Conservation (phyloP, 1,140 invertebrate genomes). For the Bombus waltoni region DNA sequence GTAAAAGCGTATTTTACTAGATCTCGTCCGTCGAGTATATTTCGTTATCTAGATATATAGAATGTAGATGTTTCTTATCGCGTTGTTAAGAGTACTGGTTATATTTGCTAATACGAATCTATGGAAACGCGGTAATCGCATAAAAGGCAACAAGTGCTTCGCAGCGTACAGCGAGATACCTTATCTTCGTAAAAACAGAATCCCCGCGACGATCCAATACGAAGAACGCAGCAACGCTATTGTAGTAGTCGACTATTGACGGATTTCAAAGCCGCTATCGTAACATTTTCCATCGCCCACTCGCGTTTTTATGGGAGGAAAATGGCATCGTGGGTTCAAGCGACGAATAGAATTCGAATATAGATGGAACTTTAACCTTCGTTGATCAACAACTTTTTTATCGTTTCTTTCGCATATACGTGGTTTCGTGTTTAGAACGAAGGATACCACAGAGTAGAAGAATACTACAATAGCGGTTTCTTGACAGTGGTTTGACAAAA, state of each 20-base stretch:
- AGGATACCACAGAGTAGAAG: too few species aligned
- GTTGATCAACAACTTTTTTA: not conserved
- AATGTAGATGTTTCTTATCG: too few species aligned
- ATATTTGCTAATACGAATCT: not conserved
- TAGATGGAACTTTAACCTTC: not conserved
- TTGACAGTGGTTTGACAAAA: not conserved
- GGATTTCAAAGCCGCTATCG: not conserved
- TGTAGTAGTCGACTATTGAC: not conserved
- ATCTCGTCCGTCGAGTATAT: too few species aligned
- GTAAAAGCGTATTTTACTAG: not conserved
- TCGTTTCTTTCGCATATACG: not conserved
- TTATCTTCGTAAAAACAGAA: not conserved
- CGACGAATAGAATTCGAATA: not conserved
- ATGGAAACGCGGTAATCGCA: not conserved
- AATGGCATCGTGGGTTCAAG: not conserved
- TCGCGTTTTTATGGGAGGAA: not conserved
- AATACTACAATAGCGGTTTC: not conserved
- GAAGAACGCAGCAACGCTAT: not conserved
- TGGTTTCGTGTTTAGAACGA: not conserved
- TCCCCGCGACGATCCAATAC: not conserved
- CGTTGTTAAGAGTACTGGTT: not conserved
- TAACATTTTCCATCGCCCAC: not conserved
- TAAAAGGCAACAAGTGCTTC: not conserved
- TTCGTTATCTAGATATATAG: too few species aligned
- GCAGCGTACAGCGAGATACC: not conserved